Base-by-base conservation (phyloP, 2,888 invertebrate species). In the Atherix ibis region DNA sequence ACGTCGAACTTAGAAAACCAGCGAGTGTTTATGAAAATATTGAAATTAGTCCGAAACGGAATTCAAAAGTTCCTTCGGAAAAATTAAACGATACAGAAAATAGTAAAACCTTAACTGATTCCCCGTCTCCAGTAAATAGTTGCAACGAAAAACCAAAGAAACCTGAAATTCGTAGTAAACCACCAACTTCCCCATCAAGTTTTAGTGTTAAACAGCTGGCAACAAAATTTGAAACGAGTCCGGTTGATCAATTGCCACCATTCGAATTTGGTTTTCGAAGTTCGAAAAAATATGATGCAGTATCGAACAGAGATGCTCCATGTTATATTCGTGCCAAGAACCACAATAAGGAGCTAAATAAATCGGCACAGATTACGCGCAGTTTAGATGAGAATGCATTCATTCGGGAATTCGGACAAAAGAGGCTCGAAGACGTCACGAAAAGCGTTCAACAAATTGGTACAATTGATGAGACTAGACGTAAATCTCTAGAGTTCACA, bases 311-410 rank as follows among this genome's bases (percentile, higher is more conserved):
- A 8, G 40, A 40, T 10, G 35, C 43, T 6, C 38, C 73, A 3
- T 73, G 73, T 0, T 71, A 73, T 39, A 55, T 71, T 31, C 64
- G 76, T 0, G 73, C 76, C 0, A 67, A 70, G 45, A 66, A 67
- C 14, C 63, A 62, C 38, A 37, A 36, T 12, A 48, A 49, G 38
- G 50, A 71, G 33, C 62, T 73, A 0, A 75, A 73, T 48, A 69
- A 71, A 41, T 68, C 73, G 0, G 59, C 64, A 34, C 76, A 72
- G 48, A 60, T 61, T 27, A 75, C 78, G 0, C 62, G 77, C 17
- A 79, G 79, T 1, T 53, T 80, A 35, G 80, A 80, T 52, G 80
- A 79, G 46, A 76, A 75, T 43, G 78, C 76, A 9, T 80, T 81
- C 45, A 63, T 73, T 2, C 71, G 75, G 40, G 77, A 77, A 49